phyloP scores from a whole-genome alignment of 2,888 invertebrate species.

The Chaetogeoica ovagalla region DNA sequence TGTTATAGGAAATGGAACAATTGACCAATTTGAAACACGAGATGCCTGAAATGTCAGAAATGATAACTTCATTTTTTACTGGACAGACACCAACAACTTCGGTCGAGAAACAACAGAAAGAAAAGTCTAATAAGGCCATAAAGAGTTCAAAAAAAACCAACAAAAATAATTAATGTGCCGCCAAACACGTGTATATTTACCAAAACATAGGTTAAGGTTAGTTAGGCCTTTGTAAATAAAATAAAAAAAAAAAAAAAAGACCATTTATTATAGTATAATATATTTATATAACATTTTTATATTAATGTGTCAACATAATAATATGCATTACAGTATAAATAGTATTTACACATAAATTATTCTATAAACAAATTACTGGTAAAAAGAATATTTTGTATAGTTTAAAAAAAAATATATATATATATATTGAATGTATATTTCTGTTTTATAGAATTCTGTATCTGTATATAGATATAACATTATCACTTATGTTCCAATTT shows the following conservation, averaged over 20 bases:
- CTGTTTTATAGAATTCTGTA: constrained; percentile 70
- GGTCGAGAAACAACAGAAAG: constrained; percentile 59
- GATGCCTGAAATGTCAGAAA: constrained; percentile 94
- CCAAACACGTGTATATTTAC: constrained; percentile 24
- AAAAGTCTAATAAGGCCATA: constrained; percentile 61
- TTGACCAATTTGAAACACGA: constrained; percentile 80
- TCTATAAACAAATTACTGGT: constrained; percentile 30
- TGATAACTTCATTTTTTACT: constrained; percentile 84
- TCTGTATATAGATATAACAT: constrained; percentile 81
- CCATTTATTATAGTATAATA: constrained; percentile 15
- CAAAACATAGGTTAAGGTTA: constrained; percentile 30
- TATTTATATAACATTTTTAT: constrained; percentile 36
- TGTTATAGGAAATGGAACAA: constrained; percentile 80
- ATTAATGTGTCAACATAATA: constrained; percentile 21
- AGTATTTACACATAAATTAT: constrained; percentile 6
- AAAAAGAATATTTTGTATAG: constrained; percentile 22
- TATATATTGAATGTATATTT: neutral
- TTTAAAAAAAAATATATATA: neutral
- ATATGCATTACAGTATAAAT: constrained; percentile 10
- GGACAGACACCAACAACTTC: constrained; percentile 63
- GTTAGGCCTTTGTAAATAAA: constrained; percentile 30
- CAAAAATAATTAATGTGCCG: constrained; percentile 48
- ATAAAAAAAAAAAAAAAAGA: neutral
- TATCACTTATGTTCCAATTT: constrained; percentile 81
- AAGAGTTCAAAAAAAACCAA: constrained; percentile 60